Evolutionary conservation across 1,140 invertebrate species (phyloP).

Genomic region (Drosophila elegans): DNA sequence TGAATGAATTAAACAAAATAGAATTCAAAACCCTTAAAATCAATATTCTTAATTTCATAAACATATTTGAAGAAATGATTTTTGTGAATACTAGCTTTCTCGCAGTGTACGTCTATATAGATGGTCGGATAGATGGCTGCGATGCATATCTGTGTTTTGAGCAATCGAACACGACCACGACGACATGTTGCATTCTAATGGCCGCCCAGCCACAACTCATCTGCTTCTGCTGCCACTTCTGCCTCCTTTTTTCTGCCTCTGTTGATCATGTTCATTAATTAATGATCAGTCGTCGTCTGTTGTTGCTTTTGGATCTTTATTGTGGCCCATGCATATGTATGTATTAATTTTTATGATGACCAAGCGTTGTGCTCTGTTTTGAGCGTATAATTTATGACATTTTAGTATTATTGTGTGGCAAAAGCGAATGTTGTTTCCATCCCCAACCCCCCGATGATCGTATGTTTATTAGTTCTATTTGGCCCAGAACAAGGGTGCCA

Average conservation of each 20-base stretch:
- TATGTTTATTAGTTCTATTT: constrained; percentile 6
- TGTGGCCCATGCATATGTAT: constrained; percentile 39
- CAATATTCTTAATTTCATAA: too few relatives aligned
- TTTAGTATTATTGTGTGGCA: constrained; percentile 81
- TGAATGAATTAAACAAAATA: too few relatives aligned
- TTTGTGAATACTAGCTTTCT: not conserved
- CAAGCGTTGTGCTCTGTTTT: constrained; percentile 67
- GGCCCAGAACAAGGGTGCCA: constrained; percentile 16
- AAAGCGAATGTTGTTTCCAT: constrained; percentile 56
- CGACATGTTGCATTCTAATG: constrained; percentile 81
- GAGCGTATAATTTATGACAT: constrained; percentile 78
- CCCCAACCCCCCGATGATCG: constrained; percentile 1
- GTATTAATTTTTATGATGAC: constrained; percentile 71
- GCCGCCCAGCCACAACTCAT: constrained; percentile 64
- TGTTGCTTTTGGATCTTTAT: constrained; percentile 68
- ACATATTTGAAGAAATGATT: too few relatives aligned
- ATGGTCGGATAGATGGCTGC: constrained; percentile 26
- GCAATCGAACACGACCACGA: constrained; percentile 66
- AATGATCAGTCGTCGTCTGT: constrained; percentile 72
- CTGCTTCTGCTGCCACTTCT: constrained; percentile 31
- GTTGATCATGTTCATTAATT: constrained; percentile 82
- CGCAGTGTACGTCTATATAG: constrained; percentile 15
- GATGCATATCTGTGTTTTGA: constrained; percentile 66
- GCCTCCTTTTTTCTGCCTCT: constrained; percentile 33
- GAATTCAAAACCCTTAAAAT: too few relatives aligned